A percentile compares a stretch with the other conserved stretches of the same genome.
These are phyloP conservation scores for Typhlomys cinereus DNA, from an alignment of 2,113 vertebrate genomes.

Conservation along the genomic window DNA sequence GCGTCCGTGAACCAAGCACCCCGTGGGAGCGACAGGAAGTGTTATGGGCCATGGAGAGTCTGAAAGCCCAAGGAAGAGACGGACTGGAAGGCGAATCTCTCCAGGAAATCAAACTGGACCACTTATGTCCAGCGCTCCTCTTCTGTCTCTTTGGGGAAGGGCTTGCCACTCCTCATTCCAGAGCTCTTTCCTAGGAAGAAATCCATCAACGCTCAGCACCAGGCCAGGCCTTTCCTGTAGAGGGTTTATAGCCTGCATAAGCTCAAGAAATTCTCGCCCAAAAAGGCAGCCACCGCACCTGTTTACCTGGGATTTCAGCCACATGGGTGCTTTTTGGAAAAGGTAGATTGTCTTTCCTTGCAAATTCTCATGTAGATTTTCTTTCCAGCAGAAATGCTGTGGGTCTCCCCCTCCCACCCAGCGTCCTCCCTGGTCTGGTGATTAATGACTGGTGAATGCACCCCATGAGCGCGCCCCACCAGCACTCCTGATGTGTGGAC, in stretches of 20 bases:
- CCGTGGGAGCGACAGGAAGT: too few species aligned
- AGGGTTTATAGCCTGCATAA: neutral
- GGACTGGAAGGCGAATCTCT: neutral
- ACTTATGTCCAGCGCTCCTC: neutral
- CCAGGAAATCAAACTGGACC: neutral
- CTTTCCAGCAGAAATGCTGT: too few species aligned
- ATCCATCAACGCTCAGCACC: neutral
- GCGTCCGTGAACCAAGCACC: too few species aligned
- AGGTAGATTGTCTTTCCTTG: constrained; percentile 29
- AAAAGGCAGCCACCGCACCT: neutral
- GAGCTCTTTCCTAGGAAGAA: neutral
- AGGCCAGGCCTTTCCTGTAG: neutral
- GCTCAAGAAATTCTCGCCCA: constrained; percentile 11
- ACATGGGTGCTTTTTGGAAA: neutral
- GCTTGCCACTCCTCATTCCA: neutral
- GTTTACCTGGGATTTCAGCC: neutral
- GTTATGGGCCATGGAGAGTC: neutral
- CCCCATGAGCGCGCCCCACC: accelerated
- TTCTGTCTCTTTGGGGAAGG: neutral
- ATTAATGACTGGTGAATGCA: neutral
- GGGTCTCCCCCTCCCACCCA: neutral
- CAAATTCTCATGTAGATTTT: constrained; percentile 5
- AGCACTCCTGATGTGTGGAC: too few species aligned
- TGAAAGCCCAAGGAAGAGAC: neutral
- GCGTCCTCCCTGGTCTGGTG: neutral